Evolutionary conservation across 2,888 invertebrate species (phyloP).

Genomic region (Pterostichus niger): DNA sequence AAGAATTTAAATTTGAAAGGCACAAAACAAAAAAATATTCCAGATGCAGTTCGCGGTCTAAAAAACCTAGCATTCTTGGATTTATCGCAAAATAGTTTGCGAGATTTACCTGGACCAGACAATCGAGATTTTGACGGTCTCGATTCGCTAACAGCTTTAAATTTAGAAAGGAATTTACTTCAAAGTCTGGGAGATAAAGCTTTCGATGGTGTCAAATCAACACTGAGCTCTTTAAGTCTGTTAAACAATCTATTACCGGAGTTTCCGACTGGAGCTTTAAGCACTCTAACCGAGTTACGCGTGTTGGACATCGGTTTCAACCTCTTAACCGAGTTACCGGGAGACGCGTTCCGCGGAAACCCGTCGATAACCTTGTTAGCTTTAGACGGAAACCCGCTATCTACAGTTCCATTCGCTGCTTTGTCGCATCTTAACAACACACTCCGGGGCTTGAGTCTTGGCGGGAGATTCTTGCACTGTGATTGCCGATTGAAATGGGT

Average conservation of each 20-base stretch:
- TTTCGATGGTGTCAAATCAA: slow-evolving; percentile 88
- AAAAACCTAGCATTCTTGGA: slow-evolving; percentile 92
- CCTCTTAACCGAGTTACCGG: slow-evolving; percentile 89
- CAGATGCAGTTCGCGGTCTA: slow-evolving; percentile 88
- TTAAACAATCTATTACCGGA: slow-evolving; percentile 93
- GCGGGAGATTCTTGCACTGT: slow-evolving; percentile 92
- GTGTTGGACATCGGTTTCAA: slow-evolving; percentile 96
- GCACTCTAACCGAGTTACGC: slow-evolving; percentile 87
- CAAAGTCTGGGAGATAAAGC: slow-evolving; percentile 87
- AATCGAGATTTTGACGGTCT: slow-evolving; percentile 88
- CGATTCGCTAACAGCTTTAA: slow-evolving; percentile 90
- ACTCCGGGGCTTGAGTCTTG: slow-evolving; percentile 90
- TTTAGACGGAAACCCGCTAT: slow-evolving; percentile 93
- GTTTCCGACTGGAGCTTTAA: slow-evolving; percentile 91
- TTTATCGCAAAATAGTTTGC: slow-evolving; percentile 92
- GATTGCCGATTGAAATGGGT: slow-evolving; percentile 94
- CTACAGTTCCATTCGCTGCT: slow-evolving; percentile 89
- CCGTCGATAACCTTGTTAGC: slow-evolving; percentile 92
- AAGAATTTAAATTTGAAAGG: slow-evolving; percentile 95
- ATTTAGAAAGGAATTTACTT: slow-evolving; percentile 92
- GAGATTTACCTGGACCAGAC: slow-evolving; percentile 87
- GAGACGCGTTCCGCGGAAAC: slow-evolving; percentile 89
- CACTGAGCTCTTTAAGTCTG: slow-evolving; percentile 92
- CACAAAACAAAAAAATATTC: slow-evolving; percentile 88
- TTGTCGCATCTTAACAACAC: slow-evolving; percentile 89